These are phyloP conservation scores for Chymomyza costata DNA, from an alignment of 1,140 invertebrate genomes.

Conservation along the genomic window DNA sequence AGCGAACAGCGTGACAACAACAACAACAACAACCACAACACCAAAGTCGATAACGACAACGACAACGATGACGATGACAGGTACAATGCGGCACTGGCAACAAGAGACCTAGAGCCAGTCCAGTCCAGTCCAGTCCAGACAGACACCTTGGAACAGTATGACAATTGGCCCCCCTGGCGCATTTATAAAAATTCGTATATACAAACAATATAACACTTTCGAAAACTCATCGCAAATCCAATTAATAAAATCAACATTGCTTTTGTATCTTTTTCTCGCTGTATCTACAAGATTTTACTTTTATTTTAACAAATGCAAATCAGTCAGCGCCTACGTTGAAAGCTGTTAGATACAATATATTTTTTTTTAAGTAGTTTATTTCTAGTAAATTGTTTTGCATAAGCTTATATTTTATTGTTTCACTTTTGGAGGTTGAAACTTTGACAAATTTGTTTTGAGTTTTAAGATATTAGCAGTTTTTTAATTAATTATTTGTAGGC, in stretches of 20 bases:
- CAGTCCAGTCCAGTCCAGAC: no score
- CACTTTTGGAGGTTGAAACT: no score
- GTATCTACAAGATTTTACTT: slow-evolving; percentile 43
- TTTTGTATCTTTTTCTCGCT: slow-evolving; percentile 18
- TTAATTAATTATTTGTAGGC: no score
- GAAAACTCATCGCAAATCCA: slow-evolving; percentile 48
- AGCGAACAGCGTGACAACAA: slow-evolving; percentile 48
- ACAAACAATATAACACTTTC: slow-evolving; percentile 71
- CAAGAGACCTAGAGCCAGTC: background rate
- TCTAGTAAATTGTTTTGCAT: no score
- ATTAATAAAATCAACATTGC: slow-evolving; percentile 71
- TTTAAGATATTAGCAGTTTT: no score
- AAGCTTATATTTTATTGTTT: no score
- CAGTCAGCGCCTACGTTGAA: slow-evolving; percentile 51
- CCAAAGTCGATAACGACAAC: background rate
- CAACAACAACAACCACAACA: slow-evolving; percentile 20
- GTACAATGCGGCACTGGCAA: background rate
- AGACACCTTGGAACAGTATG: no score
- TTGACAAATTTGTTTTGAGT: no score
- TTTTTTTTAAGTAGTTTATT: no score
- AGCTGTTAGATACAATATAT: no score
- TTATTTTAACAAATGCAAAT: slow-evolving; percentile 61
- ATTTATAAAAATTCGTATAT: slow-evolving; percentile 65
- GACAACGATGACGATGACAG: background rate
- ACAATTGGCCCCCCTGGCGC: slow-evolving; percentile 34